Base-by-base conservation (phyloP, 2,797 vertebrate genomes). In the Macropodus opercularis region DNA sequence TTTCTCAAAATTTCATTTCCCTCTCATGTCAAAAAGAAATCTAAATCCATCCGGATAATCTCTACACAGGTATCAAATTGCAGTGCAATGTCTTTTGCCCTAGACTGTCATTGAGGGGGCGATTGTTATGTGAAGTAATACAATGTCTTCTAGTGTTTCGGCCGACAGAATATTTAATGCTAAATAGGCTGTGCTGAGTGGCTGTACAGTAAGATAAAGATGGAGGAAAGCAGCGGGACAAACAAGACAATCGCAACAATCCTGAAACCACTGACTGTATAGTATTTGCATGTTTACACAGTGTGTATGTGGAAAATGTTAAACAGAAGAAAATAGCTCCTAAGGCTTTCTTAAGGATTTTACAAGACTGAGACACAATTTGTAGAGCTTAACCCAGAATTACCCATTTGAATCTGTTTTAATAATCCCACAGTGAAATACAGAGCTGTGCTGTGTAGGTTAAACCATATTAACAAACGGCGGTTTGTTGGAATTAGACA, bases 31-130 rank as follows among this genome's bases (percentile, higher is more conserved):
- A 86, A 80, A 84, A 86, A 82, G 80, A 81, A 88, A 83, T 78
- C 84, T 89, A 89, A 92, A 92, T 92, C 90, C 85, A 24, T 69
- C 47, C 23, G 42, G 86, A 89, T 91, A 91, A 92, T 91, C 86
- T 80, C 72, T 62, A 74, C 79, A 61, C 67, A 41, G 36, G 60
- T 77, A 83, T 85, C 77, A 84, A 83, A 89, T 90, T 85, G 82
- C 77, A 56, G 59, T 49, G 73, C 64, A 53, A 76, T 63, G 66
- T 81, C 80, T 83, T 82, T 81, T 83, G 78, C 83, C 81, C 86
- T 86, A 62, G 46, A 72, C 61, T 87, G 70, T 88, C 87, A 85
- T 85, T 87, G 85, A 83, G 43, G 49, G 57, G 31, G 21, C 10
- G 14, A 29, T 48, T 52, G 63, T 68, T 55, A 47, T 55, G 41